Evolutionary conservation across 1,140 invertebrate genomes (phyloP), one percentile per base, ranked within the genome.

Genomic region (Leptopilina boulardi): DNA sequence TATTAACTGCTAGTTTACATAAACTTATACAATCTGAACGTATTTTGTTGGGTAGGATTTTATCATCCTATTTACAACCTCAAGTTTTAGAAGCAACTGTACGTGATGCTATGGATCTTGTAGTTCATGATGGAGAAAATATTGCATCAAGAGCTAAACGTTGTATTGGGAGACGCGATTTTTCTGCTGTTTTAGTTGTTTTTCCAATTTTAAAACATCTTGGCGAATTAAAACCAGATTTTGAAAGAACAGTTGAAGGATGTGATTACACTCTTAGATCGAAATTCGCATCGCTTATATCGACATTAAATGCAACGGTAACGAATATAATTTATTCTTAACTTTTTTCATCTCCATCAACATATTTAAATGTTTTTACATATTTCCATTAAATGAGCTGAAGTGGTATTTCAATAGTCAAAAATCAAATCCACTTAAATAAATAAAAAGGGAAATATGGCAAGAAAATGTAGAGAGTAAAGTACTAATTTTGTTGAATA

Each of bases 11-110:
- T 41, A 97, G 96, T 8, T 91, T 99, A n/a, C 94, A 96, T 66
- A 95, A 96, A 79, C 91, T 99, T 3, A 96, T 98, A 92, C 95
- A 97, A 86, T 95, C 95, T 85, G 98, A 99, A 88, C 93, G 96
- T 34, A 92, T 94, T 71, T 89, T 97, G 18, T 95, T 98, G 91
- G 93, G 94, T 15, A 95, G 95, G 15, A 96, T 99, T 34, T 95
- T 99, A 85, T 95, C 97, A 15, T 89, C 93, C 51, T 93, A 95
- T 34, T 93, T 96, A 80, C 95, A 97, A 83, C 94, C 95, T 47
- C 93, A 95, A 78, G 95, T 98, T 0, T 96, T 98, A 85, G 95
- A 97, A 81, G 93, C 94, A 10, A 94, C 98, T 72, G 94, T 98
- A 15, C 94, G 94, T 71, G 96, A 96, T 85, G 95, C 96, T 30